These are phyloP conservation scores for Solenodon paradoxus DNA, from an alignment of 2,113 vertebrate species.

Conservation along the genomic window DNA sequence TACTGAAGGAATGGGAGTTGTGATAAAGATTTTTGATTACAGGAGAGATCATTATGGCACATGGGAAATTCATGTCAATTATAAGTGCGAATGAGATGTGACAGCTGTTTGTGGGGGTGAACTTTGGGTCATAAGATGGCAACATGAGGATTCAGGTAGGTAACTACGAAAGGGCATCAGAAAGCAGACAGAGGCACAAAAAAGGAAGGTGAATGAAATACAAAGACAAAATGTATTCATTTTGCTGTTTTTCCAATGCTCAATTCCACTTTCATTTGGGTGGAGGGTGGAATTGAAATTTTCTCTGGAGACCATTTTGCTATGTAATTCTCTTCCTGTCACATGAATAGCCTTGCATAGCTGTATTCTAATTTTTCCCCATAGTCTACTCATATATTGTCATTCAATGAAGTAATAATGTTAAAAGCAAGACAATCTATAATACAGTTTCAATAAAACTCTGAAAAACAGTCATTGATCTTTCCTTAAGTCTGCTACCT, in stretches of 20 bases:
- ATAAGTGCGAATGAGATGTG: neutral
- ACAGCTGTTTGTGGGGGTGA: neutral
- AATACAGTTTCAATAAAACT: slow-evolving; percentile 78
- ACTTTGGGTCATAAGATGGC: neutral
- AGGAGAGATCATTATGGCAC: neutral
- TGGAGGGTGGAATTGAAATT: neutral
- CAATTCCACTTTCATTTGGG: neutral
- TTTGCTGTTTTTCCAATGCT: neutral
- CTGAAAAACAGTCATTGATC: slow-evolving; percentile 77
- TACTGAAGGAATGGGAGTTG: neutral
- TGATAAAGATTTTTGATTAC: neutral
- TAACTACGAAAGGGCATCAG: neutral
- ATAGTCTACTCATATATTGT: slow-evolving; percentile 64
- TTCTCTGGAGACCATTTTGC: slow-evolving; percentile 33
- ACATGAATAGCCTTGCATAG: slow-evolving; percentile 19
- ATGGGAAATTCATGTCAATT: neutral
- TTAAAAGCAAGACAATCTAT: slow-evolving; percentile 78
- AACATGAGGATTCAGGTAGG: neutral
- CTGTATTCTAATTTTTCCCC: slow-evolving; percentile 59
- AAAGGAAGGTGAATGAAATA: neutral
- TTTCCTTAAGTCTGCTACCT: slow-evolving; percentile 55
- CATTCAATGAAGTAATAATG: slow-evolving; percentile 80
- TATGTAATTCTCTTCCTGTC: slow-evolving; percentile 22
- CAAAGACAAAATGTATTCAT: neutral
- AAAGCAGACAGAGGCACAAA: neutral